These are phyloP conservation scores for Spea bombifrons DNA, from an alignment of 2,113 vertebrate genomes.

Conservation along the genomic window DNA sequence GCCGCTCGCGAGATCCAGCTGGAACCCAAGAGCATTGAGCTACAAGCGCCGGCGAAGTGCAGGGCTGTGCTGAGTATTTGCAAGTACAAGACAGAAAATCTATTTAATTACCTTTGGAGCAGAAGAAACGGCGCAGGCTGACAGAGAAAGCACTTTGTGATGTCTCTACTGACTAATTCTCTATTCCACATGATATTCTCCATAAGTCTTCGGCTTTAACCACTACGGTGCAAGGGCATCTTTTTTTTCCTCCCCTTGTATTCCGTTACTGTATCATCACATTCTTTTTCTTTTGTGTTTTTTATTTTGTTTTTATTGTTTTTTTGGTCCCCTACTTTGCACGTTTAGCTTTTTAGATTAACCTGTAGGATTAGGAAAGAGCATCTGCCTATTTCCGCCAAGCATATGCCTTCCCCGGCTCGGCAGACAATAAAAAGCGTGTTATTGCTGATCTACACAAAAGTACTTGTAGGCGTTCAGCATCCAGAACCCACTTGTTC, in stretches of 20 bases:
- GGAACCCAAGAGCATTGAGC: slow-evolving; percentile 81
- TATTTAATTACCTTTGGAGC: slow-evolving; percentile 99
- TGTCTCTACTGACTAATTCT: slow-evolving; percentile 73
- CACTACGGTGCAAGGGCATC: slow-evolving; percentile 38
- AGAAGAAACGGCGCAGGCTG: slow-evolving; percentile 85
- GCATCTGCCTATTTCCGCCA: slow-evolving; percentile 33
- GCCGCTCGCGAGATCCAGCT: slow-evolving; percentile 68
- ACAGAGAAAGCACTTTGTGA: slow-evolving; percentile 79
- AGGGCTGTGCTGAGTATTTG: slow-evolving; percentile 94
- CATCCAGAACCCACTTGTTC: slow-evolving; percentile 1
- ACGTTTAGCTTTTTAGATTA: slow-evolving; percentile 16
- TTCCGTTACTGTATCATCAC: neutral
- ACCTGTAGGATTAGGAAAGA: slow-evolving; percentile 25
- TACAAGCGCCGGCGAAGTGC: slow-evolving; percentile 80
- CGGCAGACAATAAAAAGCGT: slow-evolving; percentile 25
- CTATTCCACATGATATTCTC: slow-evolving; percentile 54
- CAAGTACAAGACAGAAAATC: slow-evolving; percentile 99
- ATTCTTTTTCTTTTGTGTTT: neutral
- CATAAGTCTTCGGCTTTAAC: slow-evolving; percentile 53
- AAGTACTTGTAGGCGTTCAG: neutral
- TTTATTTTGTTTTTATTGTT: slow-evolving; percentile 2
- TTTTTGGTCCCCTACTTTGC: slow-evolving; percentile 8
- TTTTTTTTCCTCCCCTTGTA: neutral
- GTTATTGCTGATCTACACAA: slow-evolving; percentile 24
- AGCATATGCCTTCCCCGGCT: slow-evolving; percentile 35